Evolutionary conservation across 2,888 invertebrate genomes (phyloP).

Genomic region (Lasius platythorax): DNA sequence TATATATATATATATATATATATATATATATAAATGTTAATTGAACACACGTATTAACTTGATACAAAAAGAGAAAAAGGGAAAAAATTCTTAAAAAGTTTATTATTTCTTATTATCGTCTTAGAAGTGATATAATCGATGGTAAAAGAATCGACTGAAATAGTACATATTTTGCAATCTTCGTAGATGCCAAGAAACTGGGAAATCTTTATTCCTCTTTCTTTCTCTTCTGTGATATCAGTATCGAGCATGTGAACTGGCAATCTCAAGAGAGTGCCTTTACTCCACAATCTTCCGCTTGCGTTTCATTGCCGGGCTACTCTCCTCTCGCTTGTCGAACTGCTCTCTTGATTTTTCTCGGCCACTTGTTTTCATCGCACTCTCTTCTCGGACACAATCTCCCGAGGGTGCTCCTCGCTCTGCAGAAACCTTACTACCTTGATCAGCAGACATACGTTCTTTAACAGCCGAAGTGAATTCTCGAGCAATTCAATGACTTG

Average conservation of each 20-base stretch:
- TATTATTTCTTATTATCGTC: background rate
- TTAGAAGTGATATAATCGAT: background rate
- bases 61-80: no score
- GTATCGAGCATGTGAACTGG: conserved; percentile 32
- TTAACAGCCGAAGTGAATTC: conserved; percentile 24
- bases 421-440: conserved; percentile 2
- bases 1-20: no score
- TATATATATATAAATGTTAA: no score
- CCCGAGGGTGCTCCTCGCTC: conserved; percentile 36
- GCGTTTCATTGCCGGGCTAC: conserved; percentile 42
- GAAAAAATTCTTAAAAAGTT: background rate
- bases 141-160: conserved; percentile 13
- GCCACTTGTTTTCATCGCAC: conserved; percentile 53
- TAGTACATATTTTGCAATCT: conserved; percentile 10
- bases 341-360: conserved; percentile 54
- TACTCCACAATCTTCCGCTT: conserved; percentile 46
- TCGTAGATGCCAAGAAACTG: background rate
- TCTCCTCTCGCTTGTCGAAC: conserved; percentile 46
- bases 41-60: no score
- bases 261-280: conserved; percentile 52
- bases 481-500: background rate
- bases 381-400: conserved; percentile 39
- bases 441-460: conserved; percentile 5
- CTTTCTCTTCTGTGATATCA: conserved; percentile 18
- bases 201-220: background rate